Percentiles rank a stretch among this genome's conserved stretches.
Conservation (phyloP, 2,797 vertebrate species). For the Ceyx erithaca region DNA sequence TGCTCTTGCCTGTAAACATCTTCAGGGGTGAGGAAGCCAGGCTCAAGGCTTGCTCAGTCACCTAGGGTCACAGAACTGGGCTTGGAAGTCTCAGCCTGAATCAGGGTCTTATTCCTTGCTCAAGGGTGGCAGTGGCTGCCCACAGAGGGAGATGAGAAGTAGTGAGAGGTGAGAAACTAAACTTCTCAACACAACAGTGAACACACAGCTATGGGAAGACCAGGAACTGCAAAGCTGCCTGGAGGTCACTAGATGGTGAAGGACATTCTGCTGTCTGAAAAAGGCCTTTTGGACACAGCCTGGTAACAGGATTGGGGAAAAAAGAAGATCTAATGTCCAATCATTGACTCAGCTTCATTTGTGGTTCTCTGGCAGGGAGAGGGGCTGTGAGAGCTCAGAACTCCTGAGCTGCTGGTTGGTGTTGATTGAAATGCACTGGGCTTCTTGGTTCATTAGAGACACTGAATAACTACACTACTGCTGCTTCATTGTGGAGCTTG, state of each 20-base stretch:
- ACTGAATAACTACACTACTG: constrained; percentile 6
- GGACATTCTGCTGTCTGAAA: neutral
- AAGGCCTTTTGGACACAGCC: neutral
- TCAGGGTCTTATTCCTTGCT: neutral
- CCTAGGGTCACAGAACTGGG: neutral
- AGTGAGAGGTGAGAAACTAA: neutral
- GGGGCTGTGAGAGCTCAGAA: neutral
- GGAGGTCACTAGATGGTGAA: neutral
- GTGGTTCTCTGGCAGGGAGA: neutral
- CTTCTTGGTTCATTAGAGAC: constrained; percentile 28
- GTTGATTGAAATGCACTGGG: constrained; percentile 15
- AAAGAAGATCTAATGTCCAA: neutral
- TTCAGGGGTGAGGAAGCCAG: neutral
- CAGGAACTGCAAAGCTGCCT: neutral
- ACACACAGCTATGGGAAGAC: neutral
- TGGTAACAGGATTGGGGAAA: neutral
- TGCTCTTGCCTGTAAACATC: neutral
- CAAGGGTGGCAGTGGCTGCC: neutral
- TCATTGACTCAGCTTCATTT: neutral
- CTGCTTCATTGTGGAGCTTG: constrained; percentile 42
- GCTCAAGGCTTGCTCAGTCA: neutral
- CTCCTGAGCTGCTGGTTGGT: neutral
- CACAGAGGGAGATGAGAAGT: neutral
- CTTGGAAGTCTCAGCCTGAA: neutral
- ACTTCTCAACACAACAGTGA: neutral